Base-by-base conservation (phyloP, 2,888 invertebrate species). In the Hermodice carunculata region DNA sequence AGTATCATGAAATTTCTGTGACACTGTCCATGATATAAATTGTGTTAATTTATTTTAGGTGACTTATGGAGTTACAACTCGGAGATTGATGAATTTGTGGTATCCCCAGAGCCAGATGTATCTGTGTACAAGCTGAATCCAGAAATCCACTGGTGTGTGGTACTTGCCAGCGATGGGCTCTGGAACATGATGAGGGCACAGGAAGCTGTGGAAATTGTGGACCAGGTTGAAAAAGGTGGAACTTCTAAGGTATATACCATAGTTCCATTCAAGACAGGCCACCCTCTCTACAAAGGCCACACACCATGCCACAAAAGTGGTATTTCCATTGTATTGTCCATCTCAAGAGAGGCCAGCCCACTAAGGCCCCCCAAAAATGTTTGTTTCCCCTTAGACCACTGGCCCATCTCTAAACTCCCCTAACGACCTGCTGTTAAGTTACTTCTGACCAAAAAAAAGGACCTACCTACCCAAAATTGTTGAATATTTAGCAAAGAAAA, bases 1-100 rank as follows among this genome's bases (percentile, higher is more conserved):
- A n/a, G n/a, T n/a, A n/a, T n/a, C n/a, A n/a, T n/a, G n/a, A n/a
- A n/a, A n/a, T n/a, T n/a, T n/a, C n/a, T n/a, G n/a, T n/a, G n/a
- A n/a, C n/a, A n/a, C n/a, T n/a, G n/a, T n/a, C n/a, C n/a, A n/a
- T n/a, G n/a, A 37, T 11, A 37, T 17, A 37, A 37, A 37, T 14
- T 37, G 17, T 14, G 11, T 17, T 37, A 37, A 37, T 11, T 37
- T 17, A 37, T 52, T 49, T 28, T 76, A 91, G 91, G 98, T 52
- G 98, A 98, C 86, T 89, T 99, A 19, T 99, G 98, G 98, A 97
- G 97, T 79, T 98, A 96, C 85, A 97, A 98, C 87, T 93, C 93
- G 1, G 91, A 91, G 64, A 91, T 92, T 76, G 92, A 96, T 85
- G 92, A 94, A 85, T 99, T 96, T 87, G 93, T 97, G 22, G 98